Percentiles rank a stretch among this genome's conserved stretches.
Conservation (phyloP, 2,113 vertebrate species). For the Engraulis encrasicolus region DNA sequence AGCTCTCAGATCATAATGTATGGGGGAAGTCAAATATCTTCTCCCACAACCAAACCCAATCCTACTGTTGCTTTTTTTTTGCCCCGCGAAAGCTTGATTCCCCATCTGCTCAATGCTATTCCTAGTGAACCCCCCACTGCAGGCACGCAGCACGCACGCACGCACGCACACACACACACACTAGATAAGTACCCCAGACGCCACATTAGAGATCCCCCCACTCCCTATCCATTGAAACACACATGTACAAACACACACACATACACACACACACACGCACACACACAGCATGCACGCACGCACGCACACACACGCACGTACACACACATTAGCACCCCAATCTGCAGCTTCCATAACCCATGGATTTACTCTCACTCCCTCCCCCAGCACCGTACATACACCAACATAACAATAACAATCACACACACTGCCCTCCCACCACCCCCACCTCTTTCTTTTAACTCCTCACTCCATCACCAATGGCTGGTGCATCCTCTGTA, state of each 20-base stretch:
- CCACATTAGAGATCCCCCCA: neutral
- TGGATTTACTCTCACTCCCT: neutral
- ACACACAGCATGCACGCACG: too few species aligned
- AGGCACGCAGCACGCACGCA: too few species aligned
- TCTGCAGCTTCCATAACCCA: neutral
- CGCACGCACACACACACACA: too few species aligned
- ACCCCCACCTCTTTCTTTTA: slow-evolving; percentile 17
- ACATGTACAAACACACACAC: too few species aligned
- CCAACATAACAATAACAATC: neutral
- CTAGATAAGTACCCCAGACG: too few species aligned
- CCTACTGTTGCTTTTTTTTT: neutral
- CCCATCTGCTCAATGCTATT: neutral
- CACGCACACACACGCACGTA: too few species aligned
- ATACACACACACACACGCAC: too few species aligned
- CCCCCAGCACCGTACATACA: neutral
- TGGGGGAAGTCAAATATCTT: neutral
- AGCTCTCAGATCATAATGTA: neutral
- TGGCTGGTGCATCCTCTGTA: too few species aligned
- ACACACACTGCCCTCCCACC: neutral
- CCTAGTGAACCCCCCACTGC: neutral
- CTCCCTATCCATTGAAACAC: neutral
- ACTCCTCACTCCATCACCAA: neutral
- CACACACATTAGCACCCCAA: too few species aligned
- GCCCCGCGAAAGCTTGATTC: neutral
- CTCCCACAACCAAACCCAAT: neutral